A percentile compares a stretch with the other conserved stretches of the same genome.
Conservation (phyloP, 2,113 vertebrate genomes). For the Amblyornis subalaris region DNA sequence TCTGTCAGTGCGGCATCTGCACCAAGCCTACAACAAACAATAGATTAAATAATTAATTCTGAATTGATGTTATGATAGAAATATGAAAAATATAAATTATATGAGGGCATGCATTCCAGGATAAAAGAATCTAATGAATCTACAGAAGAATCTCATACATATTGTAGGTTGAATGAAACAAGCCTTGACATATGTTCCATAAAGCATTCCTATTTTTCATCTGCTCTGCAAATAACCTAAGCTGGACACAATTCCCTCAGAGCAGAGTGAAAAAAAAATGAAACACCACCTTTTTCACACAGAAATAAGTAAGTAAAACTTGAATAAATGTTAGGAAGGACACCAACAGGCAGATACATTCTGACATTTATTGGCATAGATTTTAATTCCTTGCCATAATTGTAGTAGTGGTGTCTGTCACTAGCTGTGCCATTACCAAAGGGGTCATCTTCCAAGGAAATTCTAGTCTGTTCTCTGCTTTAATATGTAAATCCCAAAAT, state of each 20-base stretch:
- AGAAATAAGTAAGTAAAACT: background rate
- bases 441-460: background rate
- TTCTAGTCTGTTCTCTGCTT: background rate
- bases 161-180: conserved; percentile 17
- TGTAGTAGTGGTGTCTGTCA: background rate
- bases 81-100: background rate
- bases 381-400: background rate
- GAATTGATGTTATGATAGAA: background rate
- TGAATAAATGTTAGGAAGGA: background rate
- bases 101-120: background rate
- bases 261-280: background rate
- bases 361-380: background rate
- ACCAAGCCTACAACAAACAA: background rate
- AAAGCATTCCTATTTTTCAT: conserved; percentile 10
- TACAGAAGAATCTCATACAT: conserved; percentile 9
- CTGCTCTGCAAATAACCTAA: background rate
- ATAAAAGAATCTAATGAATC: background rate
- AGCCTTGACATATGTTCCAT: background rate
- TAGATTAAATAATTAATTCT: background rate
- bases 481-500: background rate
- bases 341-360: background rate
- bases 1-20: background rate
- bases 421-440: background rate
- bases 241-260: background rate
- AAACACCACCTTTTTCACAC: background rate